Percentiles rank a stretch among this genome's conserved stretches.
phyloP scores from a whole-genome alignment of 2,113 vertebrate genomes.

The Poeciliopsis retropinna region DNA sequence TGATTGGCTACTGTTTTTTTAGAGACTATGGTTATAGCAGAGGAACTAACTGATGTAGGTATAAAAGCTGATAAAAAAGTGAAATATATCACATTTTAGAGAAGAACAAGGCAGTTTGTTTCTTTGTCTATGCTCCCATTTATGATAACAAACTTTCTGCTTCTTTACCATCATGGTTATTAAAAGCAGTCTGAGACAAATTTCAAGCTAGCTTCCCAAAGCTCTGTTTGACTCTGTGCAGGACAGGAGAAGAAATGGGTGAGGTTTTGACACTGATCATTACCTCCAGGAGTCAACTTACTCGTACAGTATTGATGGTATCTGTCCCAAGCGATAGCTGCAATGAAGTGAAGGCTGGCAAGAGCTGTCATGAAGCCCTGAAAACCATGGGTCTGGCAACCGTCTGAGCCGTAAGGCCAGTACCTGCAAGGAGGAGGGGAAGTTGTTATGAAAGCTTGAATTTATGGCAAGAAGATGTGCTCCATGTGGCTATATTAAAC shows the following conservation, averaged over 20 bases:
- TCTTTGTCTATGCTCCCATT: too few relatives aligned
- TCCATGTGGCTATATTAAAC: not conserved
- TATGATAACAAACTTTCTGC: too few relatives aligned
- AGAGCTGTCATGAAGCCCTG: conserved; percentile 89
- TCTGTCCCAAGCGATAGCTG: conserved; percentile 93
- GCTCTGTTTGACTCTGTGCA: conserved; percentile 1
- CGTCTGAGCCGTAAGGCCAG: conserved; percentile 91
- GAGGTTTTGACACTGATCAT: not conserved
- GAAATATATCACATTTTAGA: too few relatives aligned
- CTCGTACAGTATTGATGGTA: conserved; percentile 92
- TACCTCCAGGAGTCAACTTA: conserved; percentile 67
- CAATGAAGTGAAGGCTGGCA: conserved; percentile 90
- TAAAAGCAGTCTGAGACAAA: too few relatives aligned
- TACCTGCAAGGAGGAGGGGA: conserved; percentile 75
- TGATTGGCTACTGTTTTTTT: not conserved
- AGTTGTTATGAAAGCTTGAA: not conserved
- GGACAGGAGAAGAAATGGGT: not conserved
- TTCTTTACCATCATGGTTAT: too few relatives aligned
- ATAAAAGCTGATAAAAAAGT: too few relatives aligned
- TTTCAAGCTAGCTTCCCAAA: too few relatives aligned
- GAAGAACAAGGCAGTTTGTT: too few relatives aligned
- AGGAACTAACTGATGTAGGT: too few relatives aligned
- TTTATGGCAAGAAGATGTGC: not conserved
- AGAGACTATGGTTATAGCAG: too few relatives aligned
- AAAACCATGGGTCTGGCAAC: conserved; percentile 95